Conservation (phyloP, 2,797 vertebrate genomes). For the Crax fasciolata region DNA sequence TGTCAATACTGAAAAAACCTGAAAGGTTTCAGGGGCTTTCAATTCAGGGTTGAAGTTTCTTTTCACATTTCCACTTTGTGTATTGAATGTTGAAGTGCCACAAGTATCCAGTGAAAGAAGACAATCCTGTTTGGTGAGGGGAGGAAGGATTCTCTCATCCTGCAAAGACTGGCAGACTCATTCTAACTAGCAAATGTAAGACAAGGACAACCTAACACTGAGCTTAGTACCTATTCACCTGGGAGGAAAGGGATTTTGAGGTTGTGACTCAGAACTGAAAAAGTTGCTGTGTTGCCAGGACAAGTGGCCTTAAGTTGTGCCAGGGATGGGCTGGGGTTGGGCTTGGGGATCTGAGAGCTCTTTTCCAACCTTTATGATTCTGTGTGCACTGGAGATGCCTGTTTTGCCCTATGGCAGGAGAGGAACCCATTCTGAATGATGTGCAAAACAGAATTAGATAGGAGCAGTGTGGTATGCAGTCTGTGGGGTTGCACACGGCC, state of each 20-base stretch:
- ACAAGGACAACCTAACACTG: not conserved
- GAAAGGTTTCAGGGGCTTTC: not conserved
- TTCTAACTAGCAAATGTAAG: not conserved
- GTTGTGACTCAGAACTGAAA: not conserved
- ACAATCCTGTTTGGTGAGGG: not conserved
- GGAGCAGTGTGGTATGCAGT: not conserved
- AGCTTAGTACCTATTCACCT: not conserved
- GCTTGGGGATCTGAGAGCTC: too few relatives aligned
- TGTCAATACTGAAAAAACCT: not conserved
- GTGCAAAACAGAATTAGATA: too few relatives aligned
- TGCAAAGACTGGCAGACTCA: not conserved
- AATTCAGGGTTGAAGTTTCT: not conserved
- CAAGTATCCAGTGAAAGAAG: not conserved
- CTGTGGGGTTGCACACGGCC: not conserved
- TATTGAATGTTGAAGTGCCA: not conserved
- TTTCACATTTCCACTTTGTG: not conserved
- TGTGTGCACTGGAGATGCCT: not conserved
- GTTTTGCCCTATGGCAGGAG: accelerated
- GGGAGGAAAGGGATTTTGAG: not conserved
- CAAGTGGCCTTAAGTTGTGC: too few relatives aligned
- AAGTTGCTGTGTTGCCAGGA: not conserved
- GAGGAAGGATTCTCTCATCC: not conserved
- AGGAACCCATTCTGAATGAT: not conserved
- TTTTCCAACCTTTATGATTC: too few relatives aligned
- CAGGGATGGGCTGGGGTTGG: too few relatives aligned